A percentile compares a stretch with the other conserved stretches of the same genome.
phyloP scores from a whole-genome alignment of 1,140 invertebrate genomes.

The Hypothenemus hampei region DNA sequence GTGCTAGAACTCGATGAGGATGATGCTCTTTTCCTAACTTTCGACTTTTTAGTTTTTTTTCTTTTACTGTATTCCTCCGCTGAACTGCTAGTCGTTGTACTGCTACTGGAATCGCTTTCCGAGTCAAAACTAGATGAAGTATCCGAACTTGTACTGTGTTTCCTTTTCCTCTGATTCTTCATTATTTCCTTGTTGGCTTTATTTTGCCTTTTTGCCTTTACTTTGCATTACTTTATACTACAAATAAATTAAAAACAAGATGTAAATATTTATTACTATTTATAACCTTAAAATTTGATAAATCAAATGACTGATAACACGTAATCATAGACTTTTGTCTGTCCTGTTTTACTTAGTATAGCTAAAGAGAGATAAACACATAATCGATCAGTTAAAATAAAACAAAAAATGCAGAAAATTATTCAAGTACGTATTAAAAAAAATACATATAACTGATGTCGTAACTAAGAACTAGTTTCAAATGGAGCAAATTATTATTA shows the following conservation, averaged over 20 bases:
- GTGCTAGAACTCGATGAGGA: conserved; percentile 7
- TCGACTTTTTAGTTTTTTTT: conserved; percentile 15
- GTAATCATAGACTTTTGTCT: background rate
- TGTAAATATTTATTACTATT: background rate
- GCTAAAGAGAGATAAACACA: background rate
- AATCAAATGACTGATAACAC: background rate
- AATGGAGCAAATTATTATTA: no score
- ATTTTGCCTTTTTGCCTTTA: conserved; percentile 12
- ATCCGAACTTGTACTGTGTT: conserved; percentile 13
- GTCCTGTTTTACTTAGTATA: background rate
- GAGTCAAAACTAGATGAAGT: conserved; percentile 18
- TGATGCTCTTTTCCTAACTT: conserved; percentile 11
- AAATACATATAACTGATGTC: background rate
- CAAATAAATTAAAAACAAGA: background rate
- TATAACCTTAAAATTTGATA: background rate
- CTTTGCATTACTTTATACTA: background rate
- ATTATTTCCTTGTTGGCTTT: conserved; percentile 6
- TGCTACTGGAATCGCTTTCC: conserved; percentile 16
- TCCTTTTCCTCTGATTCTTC: conserved; percentile 15
- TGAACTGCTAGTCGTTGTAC: conserved; percentile 8
- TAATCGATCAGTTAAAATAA: background rate
- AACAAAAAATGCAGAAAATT: background rate
- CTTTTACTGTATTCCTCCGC: conserved; percentile 8
- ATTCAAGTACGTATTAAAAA: background rate
- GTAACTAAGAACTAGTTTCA: background rate